Evolutionary conservation across 2,797 vertebrate genomes (phyloP), one percentile per base, ranked within the genome.

Genomic region (Semaprochilodus insignis): DNA sequence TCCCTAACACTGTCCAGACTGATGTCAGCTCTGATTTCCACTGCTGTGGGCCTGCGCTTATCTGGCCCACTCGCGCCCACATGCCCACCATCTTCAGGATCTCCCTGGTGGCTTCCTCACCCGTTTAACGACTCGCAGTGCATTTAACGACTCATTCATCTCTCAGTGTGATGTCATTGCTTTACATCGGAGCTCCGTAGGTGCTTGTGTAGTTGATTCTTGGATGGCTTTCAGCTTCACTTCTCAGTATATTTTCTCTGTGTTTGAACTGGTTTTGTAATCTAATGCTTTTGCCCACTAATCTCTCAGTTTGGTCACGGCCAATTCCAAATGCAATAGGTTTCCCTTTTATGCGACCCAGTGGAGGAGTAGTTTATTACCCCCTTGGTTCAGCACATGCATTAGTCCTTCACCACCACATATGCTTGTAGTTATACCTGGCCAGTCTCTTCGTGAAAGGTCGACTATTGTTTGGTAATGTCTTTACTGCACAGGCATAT

Each of bases 91-190:
- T 48, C 55, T 31, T 57, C 17, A 17, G 21, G 17, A 57, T 62
- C 59, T 62, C 59, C 23, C 59, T 25, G 11, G 15, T 54, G 70
- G 5, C 25, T 2, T 48, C 70, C 44, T 71, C 1, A n/a, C 13
- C 31, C 31, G 3, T 31, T 8, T 44, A 6, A 13, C 27, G 48
- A 27, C 5, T 16, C 48, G 17, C 19, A 54, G 16, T 25, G 3
- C 27, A 55, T 55, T 73, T 73, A 27, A 55, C 2, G 16, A 25
- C 19, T 34, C 71, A 34, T 73, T 34, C 71, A 55, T 67, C 65
- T 34, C 52, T 31, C 48, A 27, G 25, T 11, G 16, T 54, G 70
- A 73, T 73, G 48, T 73, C 70, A 72, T 72, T 23, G 51, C 44
- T 71, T 51, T 71, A 27, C 48, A 55, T 34, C 21, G 52, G 70